These are phyloP conservation scores for Cephus cinctus DNA, from an alignment of 1,140 invertebrate genomes.

Conservation along the genomic window DNA sequence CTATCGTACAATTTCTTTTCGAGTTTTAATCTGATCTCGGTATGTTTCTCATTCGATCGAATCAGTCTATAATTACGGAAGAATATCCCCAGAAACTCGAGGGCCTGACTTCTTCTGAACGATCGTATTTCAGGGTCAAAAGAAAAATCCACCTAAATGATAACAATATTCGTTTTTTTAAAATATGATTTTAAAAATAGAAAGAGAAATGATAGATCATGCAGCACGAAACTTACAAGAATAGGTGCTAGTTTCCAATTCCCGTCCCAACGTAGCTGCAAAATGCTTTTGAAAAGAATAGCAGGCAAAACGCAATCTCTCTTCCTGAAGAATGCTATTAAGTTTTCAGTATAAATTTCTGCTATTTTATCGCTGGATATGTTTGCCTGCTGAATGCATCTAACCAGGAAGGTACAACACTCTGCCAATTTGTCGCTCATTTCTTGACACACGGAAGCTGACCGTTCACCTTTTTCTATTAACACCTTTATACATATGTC, in stretches of 20 bases:
- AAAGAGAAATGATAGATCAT: not conserved
- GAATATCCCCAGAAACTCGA: constrained; percentile 63
- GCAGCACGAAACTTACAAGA: constrained; percentile 35
- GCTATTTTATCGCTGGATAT: constrained; percentile 44
- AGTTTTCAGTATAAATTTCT: constrained; percentile 55
- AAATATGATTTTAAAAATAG: constrained; percentile 5
- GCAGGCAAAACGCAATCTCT: constrained; percentile 64
- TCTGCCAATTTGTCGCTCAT: constrained; percentile 66
- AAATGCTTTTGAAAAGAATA: constrained; percentile 63
- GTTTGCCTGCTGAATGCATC: constrained; percentile 57
- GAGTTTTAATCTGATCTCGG: constrained; percentile 33
- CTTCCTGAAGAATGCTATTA: constrained; percentile 62
- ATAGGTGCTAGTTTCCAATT: constrained; percentile 59
- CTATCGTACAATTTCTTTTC: constrained; percentile 44
- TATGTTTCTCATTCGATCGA: constrained; percentile 25
- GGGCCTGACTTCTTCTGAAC: constrained; percentile 64
- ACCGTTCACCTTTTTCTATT: constrained; percentile 65
- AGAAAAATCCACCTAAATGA: constrained; percentile 54
- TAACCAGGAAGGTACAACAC: constrained; percentile 66
- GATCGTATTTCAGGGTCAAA: constrained; percentile 63
- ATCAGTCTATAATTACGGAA: constrained; percentile 59
- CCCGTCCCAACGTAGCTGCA: constrained; percentile 64
- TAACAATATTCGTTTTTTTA: too few relatives aligned
- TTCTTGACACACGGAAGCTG: constrained; percentile 65
- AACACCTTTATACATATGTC: constrained; percentile 60